Conservation (phyloP, 2,797 vertebrate species). For the Enteromius trimaculatus region DNA sequence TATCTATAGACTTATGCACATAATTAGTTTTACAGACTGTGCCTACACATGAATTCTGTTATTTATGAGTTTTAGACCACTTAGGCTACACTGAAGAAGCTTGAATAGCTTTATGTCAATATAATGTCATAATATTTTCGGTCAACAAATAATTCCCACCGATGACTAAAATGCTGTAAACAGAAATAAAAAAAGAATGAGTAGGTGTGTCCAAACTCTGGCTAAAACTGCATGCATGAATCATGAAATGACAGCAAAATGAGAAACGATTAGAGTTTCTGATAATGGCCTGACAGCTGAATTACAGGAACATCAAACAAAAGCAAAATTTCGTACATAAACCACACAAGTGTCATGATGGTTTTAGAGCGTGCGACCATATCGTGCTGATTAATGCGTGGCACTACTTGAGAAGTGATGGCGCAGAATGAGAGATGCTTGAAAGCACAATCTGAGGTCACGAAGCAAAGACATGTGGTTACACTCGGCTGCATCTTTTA, state of each 20-base stretch:
- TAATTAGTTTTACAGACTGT: background rate
- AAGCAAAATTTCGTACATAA: background rate
- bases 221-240: background rate
- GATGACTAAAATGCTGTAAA: background rate
- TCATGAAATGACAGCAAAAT: background rate
- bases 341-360: background rate
- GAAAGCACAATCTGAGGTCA: constrained; percentile 53
- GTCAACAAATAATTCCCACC: background rate
- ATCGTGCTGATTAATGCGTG: background rate
- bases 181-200: background rate
- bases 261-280: background rate
- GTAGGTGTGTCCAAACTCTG: background rate
- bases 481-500: constrained; percentile 62
- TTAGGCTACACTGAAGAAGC: background rate
- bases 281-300: background rate
- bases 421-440: constrained; percentile 46
- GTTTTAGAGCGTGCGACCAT: background rate
- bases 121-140: background rate
- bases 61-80: background rate
- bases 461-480: constrained; percentile 47
- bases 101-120: too few relatives aligned
- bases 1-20: background rate
- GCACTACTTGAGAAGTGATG: constrained; percentile 19
- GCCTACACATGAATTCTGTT: background rate
- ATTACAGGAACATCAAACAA: background rate